Conservation (phyloP, 1,140 invertebrate species). For the Bombus breviceps region DNA sequence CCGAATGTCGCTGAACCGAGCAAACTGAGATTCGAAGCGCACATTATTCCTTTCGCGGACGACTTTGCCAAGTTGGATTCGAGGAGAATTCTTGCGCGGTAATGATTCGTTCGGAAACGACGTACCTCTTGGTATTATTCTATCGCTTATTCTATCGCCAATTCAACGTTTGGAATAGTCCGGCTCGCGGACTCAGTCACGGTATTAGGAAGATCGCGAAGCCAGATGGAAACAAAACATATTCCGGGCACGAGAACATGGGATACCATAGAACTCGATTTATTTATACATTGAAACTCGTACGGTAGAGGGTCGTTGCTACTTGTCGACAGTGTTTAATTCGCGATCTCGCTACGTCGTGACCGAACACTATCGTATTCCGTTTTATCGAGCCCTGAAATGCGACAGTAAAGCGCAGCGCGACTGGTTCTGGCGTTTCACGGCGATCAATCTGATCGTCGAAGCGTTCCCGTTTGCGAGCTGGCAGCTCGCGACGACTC, state of each 20-base stretch:
- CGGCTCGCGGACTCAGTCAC: too few species aligned
- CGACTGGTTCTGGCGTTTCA: background rate
- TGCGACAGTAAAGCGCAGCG: background rate
- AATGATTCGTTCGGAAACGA: background rate
- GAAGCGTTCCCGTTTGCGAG: constrained; percentile 5
- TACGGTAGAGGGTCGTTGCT: too few species aligned
- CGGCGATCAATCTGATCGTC: background rate
- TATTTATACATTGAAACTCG: too few species aligned
- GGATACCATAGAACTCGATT: too few species aligned
- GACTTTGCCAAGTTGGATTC: too few species aligned
- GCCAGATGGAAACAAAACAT: background rate
- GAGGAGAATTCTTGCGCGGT: too few species aligned
- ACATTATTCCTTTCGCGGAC: background rate
- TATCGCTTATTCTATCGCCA: background rate
- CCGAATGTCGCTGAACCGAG: background rate
- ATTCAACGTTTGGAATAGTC: background rate
- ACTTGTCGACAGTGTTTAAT: background rate
- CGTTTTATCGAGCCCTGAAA: background rate
- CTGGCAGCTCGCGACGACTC: background rate
- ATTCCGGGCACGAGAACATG: too few species aligned
- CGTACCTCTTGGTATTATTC: background rate
- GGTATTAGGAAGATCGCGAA: too few species aligned
- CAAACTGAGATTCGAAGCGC: background rate
- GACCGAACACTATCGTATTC: background rate
- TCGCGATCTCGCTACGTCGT: background rate